Conservation (phyloP, 2,797 vertebrate genomes). For the Triplophysa bombifrons region DNA sequence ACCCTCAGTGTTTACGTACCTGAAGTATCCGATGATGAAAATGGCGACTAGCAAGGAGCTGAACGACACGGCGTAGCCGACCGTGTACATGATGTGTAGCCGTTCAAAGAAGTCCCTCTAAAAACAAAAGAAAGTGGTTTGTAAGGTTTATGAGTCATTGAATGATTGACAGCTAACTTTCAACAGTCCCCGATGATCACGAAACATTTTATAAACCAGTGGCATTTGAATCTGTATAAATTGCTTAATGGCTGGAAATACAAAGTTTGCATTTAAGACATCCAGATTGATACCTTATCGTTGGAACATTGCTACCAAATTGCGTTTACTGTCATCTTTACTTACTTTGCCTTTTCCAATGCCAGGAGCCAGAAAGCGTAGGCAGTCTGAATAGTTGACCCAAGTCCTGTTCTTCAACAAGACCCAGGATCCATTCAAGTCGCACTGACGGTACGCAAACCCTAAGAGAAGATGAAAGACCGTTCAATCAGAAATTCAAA, state of each 20-base stretch:
- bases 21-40: constrained; percentile 87
- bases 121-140: constrained; percentile 23
- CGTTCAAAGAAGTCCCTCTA: constrained; percentile 87
- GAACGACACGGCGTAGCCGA: constrained; percentile 88
- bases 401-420: constrained; percentile 84
- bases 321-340: background rate
- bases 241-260: background rate
- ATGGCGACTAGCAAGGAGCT: constrained; percentile 84
- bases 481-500: background rate
- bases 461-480: constrained; percentile 58
- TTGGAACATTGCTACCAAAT: background rate
- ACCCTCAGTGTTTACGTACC: constrained; percentile 64
- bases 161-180: background rate
- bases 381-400: constrained; percentile 88
- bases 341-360: constrained; percentile 77
- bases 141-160: background rate
- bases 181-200: background rate
- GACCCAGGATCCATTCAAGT: constrained; percentile 83
- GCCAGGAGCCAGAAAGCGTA: constrained; percentile 77
- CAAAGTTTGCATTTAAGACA: background rate
- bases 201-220: background rate
- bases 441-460: constrained; percentile 83
- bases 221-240: constrained; percentile 1
- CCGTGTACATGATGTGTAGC: constrained; percentile 86
- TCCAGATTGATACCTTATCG: too few relatives aligned